phyloP scores from a whole-genome alignment of 2,113 vertebrate genomes.

The Pachyramphus minor region DNA sequence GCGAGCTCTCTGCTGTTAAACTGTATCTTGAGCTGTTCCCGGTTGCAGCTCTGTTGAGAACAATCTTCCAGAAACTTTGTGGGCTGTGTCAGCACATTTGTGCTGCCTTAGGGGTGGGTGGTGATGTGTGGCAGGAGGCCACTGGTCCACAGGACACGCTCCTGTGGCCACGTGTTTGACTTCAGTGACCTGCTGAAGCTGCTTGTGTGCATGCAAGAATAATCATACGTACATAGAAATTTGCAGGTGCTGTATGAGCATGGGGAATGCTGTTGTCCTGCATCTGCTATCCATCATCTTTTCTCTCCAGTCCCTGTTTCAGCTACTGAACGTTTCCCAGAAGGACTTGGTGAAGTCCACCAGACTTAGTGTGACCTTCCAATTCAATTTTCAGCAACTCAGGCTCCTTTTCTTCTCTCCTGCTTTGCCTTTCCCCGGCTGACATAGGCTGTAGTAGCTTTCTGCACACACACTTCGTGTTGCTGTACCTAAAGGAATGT shows the following conservation, averaged over 20 bases:
- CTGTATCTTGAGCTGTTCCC: background rate
- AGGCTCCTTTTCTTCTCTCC: background rate
- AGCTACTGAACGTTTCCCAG: background rate
- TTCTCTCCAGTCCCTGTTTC: background rate
- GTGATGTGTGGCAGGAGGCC: background rate
- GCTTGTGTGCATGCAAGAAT: background rate
- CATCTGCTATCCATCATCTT: background rate
- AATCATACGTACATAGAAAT: rapidly evolving
- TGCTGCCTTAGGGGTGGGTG: background rate
- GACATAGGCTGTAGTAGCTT: background rate
- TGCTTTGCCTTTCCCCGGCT: background rate
- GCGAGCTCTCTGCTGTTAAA: background rate
- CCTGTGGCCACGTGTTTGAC: rapidly evolving
- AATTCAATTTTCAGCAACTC: background rate
- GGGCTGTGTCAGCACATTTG: background rate
- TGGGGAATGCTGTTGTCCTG: background rate
- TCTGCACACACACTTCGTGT: background rate
- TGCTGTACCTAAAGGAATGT: background rate
- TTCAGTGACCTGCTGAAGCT: background rate
- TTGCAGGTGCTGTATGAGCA: background rate
- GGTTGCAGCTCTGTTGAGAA: background rate
- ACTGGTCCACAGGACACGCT: rapidly evolving
- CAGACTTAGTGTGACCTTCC: background rate
- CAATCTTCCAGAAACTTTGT: background rate
- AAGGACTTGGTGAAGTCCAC: background rate